Evolutionary conservation across 1,140 invertebrate species (phyloP).

Genomic region (Zaprionus inermis): DNA sequence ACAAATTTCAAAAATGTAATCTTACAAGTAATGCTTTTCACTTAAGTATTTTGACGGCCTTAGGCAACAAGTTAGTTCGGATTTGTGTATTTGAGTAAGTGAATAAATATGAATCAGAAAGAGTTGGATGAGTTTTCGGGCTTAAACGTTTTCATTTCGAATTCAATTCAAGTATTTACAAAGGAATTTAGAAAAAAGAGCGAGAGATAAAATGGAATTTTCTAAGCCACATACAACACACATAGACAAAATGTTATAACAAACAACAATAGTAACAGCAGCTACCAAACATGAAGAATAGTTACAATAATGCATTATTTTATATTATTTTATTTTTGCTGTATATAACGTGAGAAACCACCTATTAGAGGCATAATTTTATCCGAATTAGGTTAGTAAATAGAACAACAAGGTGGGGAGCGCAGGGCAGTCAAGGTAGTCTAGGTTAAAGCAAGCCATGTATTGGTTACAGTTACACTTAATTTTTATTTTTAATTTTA

Average conservation of each 20-base stretch:
- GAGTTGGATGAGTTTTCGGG: constrained; percentile 72
- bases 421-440: constrained; percentile 28
- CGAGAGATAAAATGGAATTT: constrained; percentile 20
- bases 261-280: constrained; percentile 55
- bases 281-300: constrained; percentile 53
- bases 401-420: constrained; percentile 28
- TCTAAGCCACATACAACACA: constrained; percentile 45
- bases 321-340: neutral
- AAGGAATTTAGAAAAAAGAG: constrained; percentile 27
- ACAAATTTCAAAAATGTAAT: constrained; percentile 74
- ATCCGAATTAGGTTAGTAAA: constrained; percentile 40
- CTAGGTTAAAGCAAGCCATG: constrained; percentile 45
- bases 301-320: constrained; percentile 3
- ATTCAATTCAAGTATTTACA: constrained; percentile 43
- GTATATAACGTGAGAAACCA: constrained; percentile 31
- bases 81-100: constrained; percentile 76
- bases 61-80: constrained; percentile 81
- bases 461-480: constrained; percentile 35
- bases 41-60: constrained; percentile 82
- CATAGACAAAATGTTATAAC: constrained; percentile 31
- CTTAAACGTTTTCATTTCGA: constrained; percentile 44
- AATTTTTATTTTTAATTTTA: constrained; percentile 5
- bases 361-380: constrained; percentile 23
- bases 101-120: constrained; percentile 79
- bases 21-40: constrained; percentile 76